Evolutionary conservation across 2,888 invertebrate genomes (phyloP).

Genomic region (Selenia dentaria): DNA sequence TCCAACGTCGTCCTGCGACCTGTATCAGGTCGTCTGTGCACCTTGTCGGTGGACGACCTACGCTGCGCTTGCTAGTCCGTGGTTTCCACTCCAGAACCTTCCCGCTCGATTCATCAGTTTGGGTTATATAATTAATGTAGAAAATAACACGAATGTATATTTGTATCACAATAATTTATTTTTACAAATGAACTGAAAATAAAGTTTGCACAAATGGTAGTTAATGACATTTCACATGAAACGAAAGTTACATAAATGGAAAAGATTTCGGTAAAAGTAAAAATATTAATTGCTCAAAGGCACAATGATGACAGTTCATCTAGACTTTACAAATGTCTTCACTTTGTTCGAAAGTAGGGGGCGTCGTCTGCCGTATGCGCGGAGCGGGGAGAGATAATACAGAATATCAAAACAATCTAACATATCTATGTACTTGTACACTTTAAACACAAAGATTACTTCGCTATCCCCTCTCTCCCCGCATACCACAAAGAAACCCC

Average conservation of each 20-base stretch:
- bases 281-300: conserved; percentile 32
- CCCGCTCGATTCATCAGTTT: too few relatives aligned
- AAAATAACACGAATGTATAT: conserved; percentile 42
- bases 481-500: conserved; percentile 1
- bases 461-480: conserved; percentile 5
- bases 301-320: conserved; percentile 36
- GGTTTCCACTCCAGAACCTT: too few relatives aligned
- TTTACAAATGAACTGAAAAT: conserved; percentile 73
- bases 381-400: background rate
- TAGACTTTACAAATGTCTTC: conserved; percentile 40
- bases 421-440: background rate
- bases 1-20: too few relatives aligned
- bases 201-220: conserved; percentile 74
- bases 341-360: conserved; percentile 21
- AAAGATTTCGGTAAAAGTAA: conserved; percentile 30
- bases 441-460: conserved; percentile 8
- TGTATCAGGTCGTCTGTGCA: too few relatives aligned
- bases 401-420: conserved; percentile 2
- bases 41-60: too few relatives aligned
- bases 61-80: too few relatives aligned
- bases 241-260: conserved; percentile 30
- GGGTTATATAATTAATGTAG: too few relatives aligned
- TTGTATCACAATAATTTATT: conserved; percentile 85
- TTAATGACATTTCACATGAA: conserved; percentile 44
- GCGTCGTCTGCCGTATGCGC: background rate